phyloP scores from a whole-genome alignment of 53 echinoderm and acorn worm genomes.

The Luidia sarsii region DNA sequence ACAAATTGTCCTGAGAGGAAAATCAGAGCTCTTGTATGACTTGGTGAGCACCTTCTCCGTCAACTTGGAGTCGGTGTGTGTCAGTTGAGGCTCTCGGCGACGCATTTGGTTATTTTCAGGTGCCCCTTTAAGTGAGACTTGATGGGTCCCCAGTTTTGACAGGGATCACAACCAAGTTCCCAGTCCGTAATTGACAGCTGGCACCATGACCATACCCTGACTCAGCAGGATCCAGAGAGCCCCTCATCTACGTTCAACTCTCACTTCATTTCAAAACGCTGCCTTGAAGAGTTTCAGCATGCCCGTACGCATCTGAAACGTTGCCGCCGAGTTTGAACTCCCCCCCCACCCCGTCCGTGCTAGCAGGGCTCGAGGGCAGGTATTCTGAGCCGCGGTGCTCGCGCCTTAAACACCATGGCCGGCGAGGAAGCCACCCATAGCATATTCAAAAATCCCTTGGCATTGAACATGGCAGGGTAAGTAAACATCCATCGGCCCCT shows the following conservation, averaged over 20 bases:
- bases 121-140: neutral
- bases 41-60: too few relatives aligned
- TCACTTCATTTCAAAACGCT: too few relatives aligned
- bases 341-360: too few relatives aligned
- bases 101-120: too few relatives aligned
- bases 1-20: too few relatives aligned
- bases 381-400: neutral
- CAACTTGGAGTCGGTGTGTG: too few relatives aligned
- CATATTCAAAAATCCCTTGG: slow-evolving; percentile 27
- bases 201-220: slow-evolving; percentile 30
- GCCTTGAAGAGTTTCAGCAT: too few relatives aligned
- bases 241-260: too few relatives aligned
- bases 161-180: slow-evolving; percentile 13
- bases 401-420: neutral
- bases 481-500: neutral
- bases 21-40: too few relatives aligned
- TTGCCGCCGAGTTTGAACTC: too few relatives aligned
- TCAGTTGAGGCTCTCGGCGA: too few relatives aligned
- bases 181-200: slow-evolving; percentile 15
- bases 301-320: neutral
- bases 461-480: slow-evolving; percentile 33
- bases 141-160: neutral
- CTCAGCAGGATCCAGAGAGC: neutral
- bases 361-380: too few relatives aligned
- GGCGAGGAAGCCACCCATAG: neutral